These are phyloP conservation scores for Melanocharis versteri DNA, from an alignment of 2,113 vertebrate species.

Conservation along the genomic window DNA sequence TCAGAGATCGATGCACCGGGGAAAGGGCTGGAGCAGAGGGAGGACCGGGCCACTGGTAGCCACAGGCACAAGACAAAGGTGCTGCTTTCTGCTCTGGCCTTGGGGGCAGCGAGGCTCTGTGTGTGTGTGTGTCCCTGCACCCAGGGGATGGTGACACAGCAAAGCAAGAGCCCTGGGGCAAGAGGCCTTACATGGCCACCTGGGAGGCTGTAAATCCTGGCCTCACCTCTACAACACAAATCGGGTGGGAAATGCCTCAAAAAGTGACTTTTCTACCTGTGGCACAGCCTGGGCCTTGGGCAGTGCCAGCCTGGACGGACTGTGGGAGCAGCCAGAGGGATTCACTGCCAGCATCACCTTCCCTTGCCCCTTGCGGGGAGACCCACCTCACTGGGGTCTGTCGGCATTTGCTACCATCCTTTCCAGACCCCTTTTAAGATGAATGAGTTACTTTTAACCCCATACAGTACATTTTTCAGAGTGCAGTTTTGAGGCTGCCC, in stretches of 20 bases:
- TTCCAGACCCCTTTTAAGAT: rapidly evolving
- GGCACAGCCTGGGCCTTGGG: not conserved
- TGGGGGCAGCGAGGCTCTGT: rapidly evolving
- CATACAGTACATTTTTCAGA: not conserved
- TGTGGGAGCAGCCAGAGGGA: not conserved
- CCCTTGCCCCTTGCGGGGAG: not conserved
- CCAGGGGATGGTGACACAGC: not conserved
- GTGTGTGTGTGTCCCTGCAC: not conserved
- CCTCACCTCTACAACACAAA: not conserved
- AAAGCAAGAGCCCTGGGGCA: not conserved
- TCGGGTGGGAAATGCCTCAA: not conserved
- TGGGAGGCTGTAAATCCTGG: not conserved
- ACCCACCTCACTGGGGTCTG: not conserved
- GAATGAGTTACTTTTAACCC: not conserved
- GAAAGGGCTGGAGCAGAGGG: not conserved
- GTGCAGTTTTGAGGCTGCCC: not conserved
- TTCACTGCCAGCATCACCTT: not conserved
- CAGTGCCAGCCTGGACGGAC: not conserved
- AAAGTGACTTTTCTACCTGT: not conserved
- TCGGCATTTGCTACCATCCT: rapidly evolving
- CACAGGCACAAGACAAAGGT: not conserved
- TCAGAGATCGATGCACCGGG: not conserved
- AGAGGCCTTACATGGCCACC: not conserved
- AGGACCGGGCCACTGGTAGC: not conserved
- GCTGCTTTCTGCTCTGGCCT: not conserved